Conservation (phyloP, 2,113 vertebrate genomes). For the Rhipidura dahli region DNA sequence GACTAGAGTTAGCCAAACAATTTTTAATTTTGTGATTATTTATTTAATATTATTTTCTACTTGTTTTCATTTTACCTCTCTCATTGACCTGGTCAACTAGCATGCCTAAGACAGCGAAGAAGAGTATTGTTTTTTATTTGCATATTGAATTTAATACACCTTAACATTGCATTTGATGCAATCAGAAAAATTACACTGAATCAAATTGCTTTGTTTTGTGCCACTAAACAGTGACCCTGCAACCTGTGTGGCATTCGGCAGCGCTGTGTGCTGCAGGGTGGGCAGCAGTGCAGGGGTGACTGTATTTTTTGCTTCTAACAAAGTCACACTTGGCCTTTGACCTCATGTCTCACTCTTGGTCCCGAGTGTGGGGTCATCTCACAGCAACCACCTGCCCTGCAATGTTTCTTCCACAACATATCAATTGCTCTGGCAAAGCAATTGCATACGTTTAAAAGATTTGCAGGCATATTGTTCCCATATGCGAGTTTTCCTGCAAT, state of each 20-base stretch:
- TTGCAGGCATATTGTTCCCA: slow-evolving; percentile 68
- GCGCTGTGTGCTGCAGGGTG: not conserved
- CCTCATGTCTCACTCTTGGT: slow-evolving; percentile 17
- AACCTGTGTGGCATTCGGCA: not conserved
- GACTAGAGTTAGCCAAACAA: not conserved
- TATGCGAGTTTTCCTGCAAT: slow-evolving; percentile 45
- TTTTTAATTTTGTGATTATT: not conserved
- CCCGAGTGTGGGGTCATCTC: slow-evolving; percentile 56
- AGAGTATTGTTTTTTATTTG: not conserved
- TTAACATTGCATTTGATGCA: not conserved
- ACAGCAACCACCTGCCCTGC: slow-evolving; percentile 67
- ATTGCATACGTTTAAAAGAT: slow-evolving; percentile 51
- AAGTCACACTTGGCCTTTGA: slow-evolving; percentile 66
- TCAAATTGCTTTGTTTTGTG: not conserved
- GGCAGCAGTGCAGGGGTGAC: slow-evolving; percentile 10
- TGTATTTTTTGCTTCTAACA: slow-evolving; percentile 48
- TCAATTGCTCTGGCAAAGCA: slow-evolving; percentile 64
- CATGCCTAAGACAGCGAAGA: fast-evolving
- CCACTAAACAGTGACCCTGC: not conserved
- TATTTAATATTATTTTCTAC: not conserved
- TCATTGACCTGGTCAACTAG: not conserved
- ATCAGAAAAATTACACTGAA: not conserved
- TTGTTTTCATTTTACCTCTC: not conserved
- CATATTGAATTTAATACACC: not conserved
- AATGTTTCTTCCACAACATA: slow-evolving; percentile 59